Evolutionary conservation across 1,140 invertebrate species (phyloP).

Genomic region (Drosophila oshimai): DNA sequence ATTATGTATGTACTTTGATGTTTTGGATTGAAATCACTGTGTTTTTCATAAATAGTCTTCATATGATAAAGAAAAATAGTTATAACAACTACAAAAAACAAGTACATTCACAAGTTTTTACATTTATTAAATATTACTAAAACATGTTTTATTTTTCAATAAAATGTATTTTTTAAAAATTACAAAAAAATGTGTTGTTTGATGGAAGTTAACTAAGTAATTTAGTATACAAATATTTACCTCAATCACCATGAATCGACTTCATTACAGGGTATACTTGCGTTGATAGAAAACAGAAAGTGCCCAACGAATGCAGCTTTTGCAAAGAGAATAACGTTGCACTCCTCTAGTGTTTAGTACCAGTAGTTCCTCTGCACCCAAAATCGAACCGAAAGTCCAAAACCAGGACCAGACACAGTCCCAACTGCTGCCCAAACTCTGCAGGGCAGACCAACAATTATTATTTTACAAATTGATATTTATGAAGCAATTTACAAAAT

Average conservation of each 20-base stretch:
- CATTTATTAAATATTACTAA: too few relatives aligned
- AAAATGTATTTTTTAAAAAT: too few relatives aligned
- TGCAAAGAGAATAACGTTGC: background rate
- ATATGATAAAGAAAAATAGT: too few relatives aligned
- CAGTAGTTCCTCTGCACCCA: background rate
- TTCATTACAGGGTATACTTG: background rate
- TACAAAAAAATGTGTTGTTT: too few relatives aligned
- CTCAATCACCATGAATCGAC: background rate
- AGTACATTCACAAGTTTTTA: too few relatives aligned
- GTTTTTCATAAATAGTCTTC: too few relatives aligned
- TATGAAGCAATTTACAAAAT: constrained; percentile 82
- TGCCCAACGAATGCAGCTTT: background rate
- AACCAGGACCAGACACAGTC: constrained; percentile 22
- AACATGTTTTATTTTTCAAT: too few relatives aligned
- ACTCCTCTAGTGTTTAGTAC: constrained; percentile 12
- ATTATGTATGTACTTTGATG: too few relatives aligned
- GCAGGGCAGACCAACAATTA: constrained; percentile 56
- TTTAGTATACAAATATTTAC: too few relatives aligned
- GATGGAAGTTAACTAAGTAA: too few relatives aligned
- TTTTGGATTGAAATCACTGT: too few relatives aligned
- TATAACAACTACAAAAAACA: too few relatives aligned
- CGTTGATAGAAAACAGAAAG: background rate
- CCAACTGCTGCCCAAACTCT: constrained; percentile 7
- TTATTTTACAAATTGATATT: constrained; percentile 82
- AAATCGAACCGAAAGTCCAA: constrained; percentile 5